A percentile compares a stretch with the other conserved stretches of the same genome.
phyloP scores from a whole-genome alignment of 1,140 invertebrate species.

The Anagrus nilaparvatae region DNA sequence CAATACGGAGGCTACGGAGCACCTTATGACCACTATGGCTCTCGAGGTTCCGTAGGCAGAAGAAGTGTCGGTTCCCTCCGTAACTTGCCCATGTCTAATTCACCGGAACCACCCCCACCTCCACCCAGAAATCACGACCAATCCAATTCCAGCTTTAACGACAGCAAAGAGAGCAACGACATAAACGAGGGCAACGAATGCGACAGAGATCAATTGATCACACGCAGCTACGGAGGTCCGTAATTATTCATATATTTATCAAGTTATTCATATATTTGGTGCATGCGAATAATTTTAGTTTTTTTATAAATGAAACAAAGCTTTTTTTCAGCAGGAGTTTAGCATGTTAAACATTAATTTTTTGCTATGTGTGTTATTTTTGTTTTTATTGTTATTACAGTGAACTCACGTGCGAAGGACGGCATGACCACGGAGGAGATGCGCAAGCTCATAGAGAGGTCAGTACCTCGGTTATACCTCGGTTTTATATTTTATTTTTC shows the following conservation, averaged over 20 bases:
- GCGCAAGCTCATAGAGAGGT: conserved; percentile 93
- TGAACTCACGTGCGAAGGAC: conserved; percentile 67
- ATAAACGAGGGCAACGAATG: conserved; percentile 81
- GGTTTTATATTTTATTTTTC: no score
- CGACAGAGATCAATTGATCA: conserved; percentile 67
- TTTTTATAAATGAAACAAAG: conserved; percentile 7
- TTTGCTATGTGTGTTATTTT: conserved; percentile 37
- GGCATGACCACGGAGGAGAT: conserved; percentile 87
- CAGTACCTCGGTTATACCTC: no score
- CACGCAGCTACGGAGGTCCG: conserved; percentile 64
- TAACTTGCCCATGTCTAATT: conserved; percentile 53
- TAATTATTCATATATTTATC: conserved; percentile 17
- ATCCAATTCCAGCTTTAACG: conserved; percentile 69
- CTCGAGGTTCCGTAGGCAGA: conserved; percentile 64
- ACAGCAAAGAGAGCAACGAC: conserved; percentile 86
- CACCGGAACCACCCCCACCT: conserved; percentile 75
- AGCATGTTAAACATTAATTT: no score
- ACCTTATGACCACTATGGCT: conserved; percentile 78
- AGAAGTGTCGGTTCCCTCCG: conserved; percentile 60
- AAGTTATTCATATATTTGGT: background rate
- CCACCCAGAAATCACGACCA: conserved; percentile 64
- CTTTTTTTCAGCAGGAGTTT: no score
- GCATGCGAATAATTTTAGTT: conserved; percentile 5
- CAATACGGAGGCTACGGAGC: conserved; percentile 71
- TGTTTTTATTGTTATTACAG: conserved; percentile 55